A percentile compares a stretch with the other conserved stretches of the same genome.
Evolutionary conservation across 2,113 vertebrate species (phyloP).

Genomic region (Xyliphius kryptos): DNA sequence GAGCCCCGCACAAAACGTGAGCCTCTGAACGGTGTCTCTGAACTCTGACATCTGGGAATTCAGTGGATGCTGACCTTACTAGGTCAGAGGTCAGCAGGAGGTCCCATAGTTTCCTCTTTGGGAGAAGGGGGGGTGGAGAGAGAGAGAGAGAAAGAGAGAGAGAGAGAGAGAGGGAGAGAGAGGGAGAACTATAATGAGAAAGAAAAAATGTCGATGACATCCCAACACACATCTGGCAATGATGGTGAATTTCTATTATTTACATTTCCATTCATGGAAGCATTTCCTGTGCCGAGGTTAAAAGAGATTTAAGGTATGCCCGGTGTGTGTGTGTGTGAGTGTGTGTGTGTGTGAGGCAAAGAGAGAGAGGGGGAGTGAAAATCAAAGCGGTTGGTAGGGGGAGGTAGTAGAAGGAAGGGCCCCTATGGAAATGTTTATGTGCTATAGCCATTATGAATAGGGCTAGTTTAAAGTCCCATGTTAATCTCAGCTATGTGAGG

Average conservation of each 20-base stretch:
- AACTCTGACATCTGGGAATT: slow-evolving; percentile 83
- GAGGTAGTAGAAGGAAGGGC: slow-evolving; percentile 28
- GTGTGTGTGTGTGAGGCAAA: slow-evolving; percentile 26
- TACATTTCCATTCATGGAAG: slow-evolving; percentile 43
- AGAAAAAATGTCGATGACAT: slow-evolving; percentile 37
- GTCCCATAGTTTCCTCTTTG: slow-evolving; percentile 75
- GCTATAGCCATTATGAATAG: slow-evolving; percentile 37
- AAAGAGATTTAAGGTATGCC: slow-evolving; percentile 26
- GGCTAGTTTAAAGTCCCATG: slow-evolving; percentile 13
- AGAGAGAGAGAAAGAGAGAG: no score
- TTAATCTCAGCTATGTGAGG: slow-evolving; percentile 22
- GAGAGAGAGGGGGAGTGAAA: slow-evolving; percentile 2
- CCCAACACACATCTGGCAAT: slow-evolving; percentile 41
- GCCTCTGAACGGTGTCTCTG: slow-evolving; percentile 66
- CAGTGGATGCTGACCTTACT: slow-evolving; percentile 70
- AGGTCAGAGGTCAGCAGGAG: slow-evolving; percentile 70
- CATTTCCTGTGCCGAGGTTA: slow-evolving; percentile 37
- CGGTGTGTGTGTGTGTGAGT: slow-evolving; percentile 16
- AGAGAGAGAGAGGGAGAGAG: slow-evolving; percentile 12
- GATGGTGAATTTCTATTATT: slow-evolving; percentile 42
- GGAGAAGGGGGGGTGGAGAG: slow-evolving; percentile 43
- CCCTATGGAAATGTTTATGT: slow-evolving; percentile 40
- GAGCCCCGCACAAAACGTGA: slow-evolving; percentile 71
- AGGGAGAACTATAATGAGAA: slow-evolving; percentile 25
- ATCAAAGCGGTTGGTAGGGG: slow-evolving; percentile 18